Percentiles rank a stretch among this genome's conserved stretches.
phyloP scores from a whole-genome alignment of 2,888 invertebrate species.

The Coenonympha arcania region DNA sequence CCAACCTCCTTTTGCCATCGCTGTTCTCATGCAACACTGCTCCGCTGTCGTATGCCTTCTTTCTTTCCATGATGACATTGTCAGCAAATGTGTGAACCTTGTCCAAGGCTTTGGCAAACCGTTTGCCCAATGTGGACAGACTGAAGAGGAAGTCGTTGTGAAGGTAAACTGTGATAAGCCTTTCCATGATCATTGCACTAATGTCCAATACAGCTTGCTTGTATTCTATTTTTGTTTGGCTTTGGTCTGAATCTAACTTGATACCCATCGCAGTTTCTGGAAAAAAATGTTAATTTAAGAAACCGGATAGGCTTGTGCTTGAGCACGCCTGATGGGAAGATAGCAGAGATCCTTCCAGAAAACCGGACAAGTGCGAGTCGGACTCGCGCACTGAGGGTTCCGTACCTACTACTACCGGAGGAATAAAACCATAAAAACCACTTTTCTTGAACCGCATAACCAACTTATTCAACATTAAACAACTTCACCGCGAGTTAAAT shows the following conservation, averaged over 20 bases:
- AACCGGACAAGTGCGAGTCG: too few species aligned
- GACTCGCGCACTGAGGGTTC: too few species aligned
- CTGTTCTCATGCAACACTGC: neutral
- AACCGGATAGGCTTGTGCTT: neutral
- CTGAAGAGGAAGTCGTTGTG: conserved; percentile 68
- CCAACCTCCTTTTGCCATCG: conserved; percentile 46
- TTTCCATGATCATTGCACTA: conserved; percentile 38
- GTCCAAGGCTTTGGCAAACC: conserved; percentile 59
- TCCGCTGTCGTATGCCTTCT: conserved; percentile 31
- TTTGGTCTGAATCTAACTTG: conserved; percentile 57
- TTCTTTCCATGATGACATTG: conserved; percentile 68
- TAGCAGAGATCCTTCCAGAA: too few species aligned
- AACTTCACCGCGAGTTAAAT: too few species aligned
- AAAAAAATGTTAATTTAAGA: conserved; percentile 22
- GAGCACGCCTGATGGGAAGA: too few species aligned
- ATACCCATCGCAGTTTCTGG: conserved; percentile 78
- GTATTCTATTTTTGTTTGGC: conserved; percentile 57
- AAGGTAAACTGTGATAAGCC: conserved; percentile 71
- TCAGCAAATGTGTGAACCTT: conserved; percentile 72
- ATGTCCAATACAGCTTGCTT: conserved; percentile 66
- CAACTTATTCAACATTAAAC: too few species aligned
- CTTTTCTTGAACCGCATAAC: too few species aligned
- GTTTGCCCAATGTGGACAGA: conserved; percentile 35
- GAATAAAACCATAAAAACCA: too few species aligned
- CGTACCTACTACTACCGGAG: too few species aligned